A percentile compares a stretch with the other conserved stretches of the same genome.
Evolutionary conservation across 2,888 invertebrate species (phyloP).

Genomic region (Cantharis lateralis): DNA sequence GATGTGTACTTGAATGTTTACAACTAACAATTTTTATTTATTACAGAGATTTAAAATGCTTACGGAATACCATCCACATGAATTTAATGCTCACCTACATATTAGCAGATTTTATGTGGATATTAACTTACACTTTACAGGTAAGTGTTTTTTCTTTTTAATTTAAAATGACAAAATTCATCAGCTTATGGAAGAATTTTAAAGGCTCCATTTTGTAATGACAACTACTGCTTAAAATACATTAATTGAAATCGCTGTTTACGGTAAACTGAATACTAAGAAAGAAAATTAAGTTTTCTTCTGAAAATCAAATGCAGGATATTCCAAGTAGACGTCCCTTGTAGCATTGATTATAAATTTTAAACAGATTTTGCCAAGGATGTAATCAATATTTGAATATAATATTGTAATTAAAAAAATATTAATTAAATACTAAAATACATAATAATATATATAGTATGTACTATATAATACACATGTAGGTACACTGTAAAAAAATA

Average conservation of each 20-base stretch:
- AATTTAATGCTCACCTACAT: constrained; percentile 92
- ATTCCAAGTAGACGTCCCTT: background rate
- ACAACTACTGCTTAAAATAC: too few species aligned
- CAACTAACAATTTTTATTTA: constrained; percentile 39
- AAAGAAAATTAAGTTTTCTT: background rate
- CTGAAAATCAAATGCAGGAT: background rate
- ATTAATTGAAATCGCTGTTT: too few species aligned
- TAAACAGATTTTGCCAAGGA: too few species aligned
- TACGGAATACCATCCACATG: constrained; percentile 90
- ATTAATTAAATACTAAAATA: too few species aligned
- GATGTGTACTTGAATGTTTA: background rate
- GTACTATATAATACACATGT: too few species aligned
- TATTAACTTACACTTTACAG: constrained; percentile 77
- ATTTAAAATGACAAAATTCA: background rate
- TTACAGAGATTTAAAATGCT: constrained; percentile 85
- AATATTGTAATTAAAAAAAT: too few species aligned
- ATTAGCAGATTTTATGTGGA: constrained; percentile 85
- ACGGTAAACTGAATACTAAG: too few species aligned
- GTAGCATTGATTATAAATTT: too few species aligned
- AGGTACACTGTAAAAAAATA: too few species aligned
- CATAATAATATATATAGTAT: too few species aligned
- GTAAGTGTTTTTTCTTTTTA: constrained; percentile 56
- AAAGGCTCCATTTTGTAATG: background rate
- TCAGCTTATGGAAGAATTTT: background rate
- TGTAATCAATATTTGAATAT: too few species aligned